phyloP scores from a whole-genome alignment of 2,888 invertebrate genomes.

The Cheilosia variabilis region DNA sequence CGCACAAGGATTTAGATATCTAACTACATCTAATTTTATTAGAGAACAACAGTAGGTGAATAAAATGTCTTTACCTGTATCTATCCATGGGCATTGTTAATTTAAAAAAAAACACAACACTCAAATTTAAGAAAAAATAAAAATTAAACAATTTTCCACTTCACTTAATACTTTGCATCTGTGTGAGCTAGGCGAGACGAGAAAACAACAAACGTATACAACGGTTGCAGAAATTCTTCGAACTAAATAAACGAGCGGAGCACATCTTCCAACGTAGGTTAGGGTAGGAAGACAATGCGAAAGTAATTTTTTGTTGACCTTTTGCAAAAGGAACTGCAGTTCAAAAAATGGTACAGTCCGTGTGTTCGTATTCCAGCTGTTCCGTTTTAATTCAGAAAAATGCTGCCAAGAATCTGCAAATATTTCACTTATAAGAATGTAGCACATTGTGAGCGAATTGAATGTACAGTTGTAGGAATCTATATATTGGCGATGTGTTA shows the following conservation, averaged over 20 bases:
- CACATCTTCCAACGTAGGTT: not conserved
- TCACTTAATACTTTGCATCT: not conserved
- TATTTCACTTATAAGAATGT: no score
- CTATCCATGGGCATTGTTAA: not conserved
- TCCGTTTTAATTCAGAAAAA: not conserved
- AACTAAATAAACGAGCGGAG: not conserved
- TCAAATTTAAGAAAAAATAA: not conserved
- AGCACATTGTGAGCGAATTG: no score
- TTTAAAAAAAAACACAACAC: not conserved
- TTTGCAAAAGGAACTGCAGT: not conserved
- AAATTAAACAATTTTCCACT: not conserved
- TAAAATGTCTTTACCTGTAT: not conserved
- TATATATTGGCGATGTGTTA: no score
- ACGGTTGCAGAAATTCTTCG: not conserved
- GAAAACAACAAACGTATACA: not conserved
- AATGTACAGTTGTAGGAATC: no score
- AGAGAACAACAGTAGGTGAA: not conserved
- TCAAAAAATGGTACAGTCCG: not conserved
- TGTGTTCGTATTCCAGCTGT: not conserved
- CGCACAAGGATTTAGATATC: not conserved
- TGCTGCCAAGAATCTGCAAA: no score
- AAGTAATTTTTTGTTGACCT: not conserved
- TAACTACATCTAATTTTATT: not conserved
- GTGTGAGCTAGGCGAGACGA: not conserved
- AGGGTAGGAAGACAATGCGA: not conserved